Evolutionary conservation across 1,140 invertebrate genomes (phyloP), one percentile per base, ranked within the genome.

Genomic region (Drosophila baimaii): DNA sequence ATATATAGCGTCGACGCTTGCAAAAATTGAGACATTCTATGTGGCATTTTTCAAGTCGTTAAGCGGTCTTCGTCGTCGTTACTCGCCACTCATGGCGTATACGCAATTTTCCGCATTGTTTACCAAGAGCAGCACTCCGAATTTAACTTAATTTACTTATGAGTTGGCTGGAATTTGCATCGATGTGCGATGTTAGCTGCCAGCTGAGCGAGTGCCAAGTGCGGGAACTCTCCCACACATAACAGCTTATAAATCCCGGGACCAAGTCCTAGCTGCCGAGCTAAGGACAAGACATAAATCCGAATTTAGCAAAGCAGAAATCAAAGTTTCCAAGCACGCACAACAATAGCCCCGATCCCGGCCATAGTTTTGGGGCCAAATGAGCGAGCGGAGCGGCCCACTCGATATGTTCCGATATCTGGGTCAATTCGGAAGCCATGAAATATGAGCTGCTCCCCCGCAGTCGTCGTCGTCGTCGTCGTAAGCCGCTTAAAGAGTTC

Each of bases 241-340:
- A 55, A 10, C 62, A 55, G 47, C 54, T 46, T 58, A 69, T 77
- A 77, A 77, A 77, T 77, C 64, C 19, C 21, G 9, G 9, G 43
- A 17, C 8, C 57, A 43, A 74, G 43, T 41, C 23, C 43, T 23
- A 43, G 49, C 21, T 43, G 27, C 61, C n/a, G 33, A 65, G 29
- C 62, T 66, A 49, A 52, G 44, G 71, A 75, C 72, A 77, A 57
- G 41, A 37, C 72, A 77, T 77, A 77, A 76, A 77, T 76, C 63
- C 27, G 31, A 51, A 69, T 77, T 61, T 58, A 68, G 73, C 41
- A 52, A 25, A 49, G 57, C 19, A 47, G 51, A 75, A 78, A 82
- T 79, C 63, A 79, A 64, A 68, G 46, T 75, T 83, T 82, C 74
- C 35, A 23, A 63, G 64, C 80, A 82, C 79, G 79, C 79, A 78